phyloP scores from a whole-genome alignment of 2,888 invertebrate genomes.

The Oscheius myriophilus region DNA sequence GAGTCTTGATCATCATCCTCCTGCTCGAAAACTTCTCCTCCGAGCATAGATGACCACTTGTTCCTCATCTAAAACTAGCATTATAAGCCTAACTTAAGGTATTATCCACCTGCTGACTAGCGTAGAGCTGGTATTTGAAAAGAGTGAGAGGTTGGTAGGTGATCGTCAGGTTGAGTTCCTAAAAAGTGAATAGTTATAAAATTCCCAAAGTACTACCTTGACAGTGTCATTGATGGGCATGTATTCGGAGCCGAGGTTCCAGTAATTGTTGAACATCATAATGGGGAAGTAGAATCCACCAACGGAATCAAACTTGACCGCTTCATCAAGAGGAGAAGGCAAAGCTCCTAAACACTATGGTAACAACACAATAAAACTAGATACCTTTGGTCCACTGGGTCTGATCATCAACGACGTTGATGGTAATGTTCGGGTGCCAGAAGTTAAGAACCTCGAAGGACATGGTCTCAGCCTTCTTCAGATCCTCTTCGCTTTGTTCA shows the following conservation, averaged over 20 bases:
- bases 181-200: slow-evolving; percentile 13
- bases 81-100: slow-evolving; percentile 72
- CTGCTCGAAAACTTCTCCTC: slow-evolving; percentile 73
- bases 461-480: slow-evolving; percentile 75
- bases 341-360: slow-evolving; percentile 33
- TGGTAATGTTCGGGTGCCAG: slow-evolving; percentile 98
- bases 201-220: slow-evolving; percentile 53
- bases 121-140: slow-evolving; percentile 97
- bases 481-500: slow-evolving; percentile 67
- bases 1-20: slow-evolving; percentile 78
- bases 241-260: slow-evolving; percentile 89
- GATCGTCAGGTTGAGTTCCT: slow-evolving; percentile 71
- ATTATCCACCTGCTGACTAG: slow-evolving; percentile 82
- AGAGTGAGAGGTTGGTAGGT: slow-evolving; percentile 84
- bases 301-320: slow-evolving; percentile 77
- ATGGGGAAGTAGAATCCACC: slow-evolving; percentile 90
- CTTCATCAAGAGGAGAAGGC: slow-evolving; percentile 55
- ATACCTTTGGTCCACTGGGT: slow-evolving; percentile 90
- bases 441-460: slow-evolving; percentile 82
- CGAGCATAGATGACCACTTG: slow-evolving; percentile 66
- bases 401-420: slow-evolving; percentile 93
- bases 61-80: slow-evolving; percentile 56
- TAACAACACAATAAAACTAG: background rate
- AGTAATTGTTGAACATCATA: slow-evolving; percentile 93
- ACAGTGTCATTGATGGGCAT: slow-evolving; percentile 87